A percentile compares a stretch with the other conserved stretches of the same genome.
Conservation (phyloP, 2,888 invertebrate genomes). For the Plebejus argus region DNA sequence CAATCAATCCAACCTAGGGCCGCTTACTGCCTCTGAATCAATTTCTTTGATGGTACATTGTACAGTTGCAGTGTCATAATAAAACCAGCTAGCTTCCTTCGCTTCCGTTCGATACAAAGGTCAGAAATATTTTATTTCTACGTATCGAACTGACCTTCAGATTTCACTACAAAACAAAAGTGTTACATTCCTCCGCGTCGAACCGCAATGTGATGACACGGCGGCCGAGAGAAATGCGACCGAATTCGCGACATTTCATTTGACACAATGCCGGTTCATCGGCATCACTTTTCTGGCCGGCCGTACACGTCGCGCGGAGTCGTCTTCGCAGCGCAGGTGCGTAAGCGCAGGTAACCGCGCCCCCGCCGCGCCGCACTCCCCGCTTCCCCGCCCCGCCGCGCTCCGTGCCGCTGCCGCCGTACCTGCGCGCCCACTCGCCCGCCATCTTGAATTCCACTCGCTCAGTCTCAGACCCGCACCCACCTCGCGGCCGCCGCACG, state of each 20-base stretch:
- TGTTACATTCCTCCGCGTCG: slow-evolving; percentile 72
- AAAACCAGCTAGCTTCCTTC: background rate
- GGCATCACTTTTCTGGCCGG: slow-evolving; percentile 51
- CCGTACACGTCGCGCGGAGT: slow-evolving; percentile 48
- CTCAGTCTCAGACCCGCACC: slow-evolving; percentile 77
- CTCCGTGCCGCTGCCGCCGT: slow-evolving; percentile 41
- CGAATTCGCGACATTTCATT: slow-evolving; percentile 74
- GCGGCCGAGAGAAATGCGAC: slow-evolving; percentile 68
- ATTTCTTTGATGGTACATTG: background rate
- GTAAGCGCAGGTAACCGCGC: slow-evolving; percentile 67
- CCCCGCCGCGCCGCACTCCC: slow-evolving; percentile 46
- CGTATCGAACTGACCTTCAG: slow-evolving; percentile 67
- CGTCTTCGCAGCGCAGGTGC: slow-evolving; percentile 74
- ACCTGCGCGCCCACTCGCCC: slow-evolving; percentile 48
- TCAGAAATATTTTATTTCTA: slow-evolving; percentile 48
- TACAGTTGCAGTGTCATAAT: background rate
- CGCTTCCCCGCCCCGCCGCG: slow-evolving; percentile 37
- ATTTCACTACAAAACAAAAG: slow-evolving; percentile 68
- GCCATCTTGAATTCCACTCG: slow-evolving; percentile 80
- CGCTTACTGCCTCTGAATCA: too few species aligned
- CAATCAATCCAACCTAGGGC: too few species aligned
- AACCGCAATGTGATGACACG: slow-evolving; percentile 53
- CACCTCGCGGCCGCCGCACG: slow-evolving; percentile 71
- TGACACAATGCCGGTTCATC: slow-evolving; percentile 79
- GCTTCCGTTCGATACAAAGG: background rate